A percentile compares a stretch with the other conserved stretches of the same genome.
Evolutionary conservation across 2,113 vertebrate genomes (phyloP).

Genomic region (Solenodon paradoxus): DNA sequence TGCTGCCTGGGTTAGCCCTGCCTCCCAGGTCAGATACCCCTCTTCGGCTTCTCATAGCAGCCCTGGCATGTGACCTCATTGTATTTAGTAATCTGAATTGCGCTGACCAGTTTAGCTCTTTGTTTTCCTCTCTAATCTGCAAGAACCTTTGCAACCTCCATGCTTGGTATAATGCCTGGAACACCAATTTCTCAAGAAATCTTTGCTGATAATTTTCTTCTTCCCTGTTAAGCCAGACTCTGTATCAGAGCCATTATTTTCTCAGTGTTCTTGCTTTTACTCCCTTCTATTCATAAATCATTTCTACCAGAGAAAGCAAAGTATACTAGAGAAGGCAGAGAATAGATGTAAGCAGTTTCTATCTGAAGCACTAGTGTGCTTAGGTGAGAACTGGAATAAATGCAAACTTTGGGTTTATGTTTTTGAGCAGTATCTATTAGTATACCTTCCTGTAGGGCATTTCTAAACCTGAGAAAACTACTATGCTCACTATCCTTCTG

Average conservation of each 20-base stretch:
- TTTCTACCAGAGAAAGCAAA: not conserved
- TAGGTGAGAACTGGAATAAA: constrained; percentile 1
- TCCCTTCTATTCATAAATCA: not conserved
- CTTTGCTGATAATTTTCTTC: not conserved
- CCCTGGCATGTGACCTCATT: not conserved
- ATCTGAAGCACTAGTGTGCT: constrained; percentile 9
- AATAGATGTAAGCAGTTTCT: not conserved
- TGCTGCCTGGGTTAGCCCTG: no score
- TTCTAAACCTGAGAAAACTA: not conserved
- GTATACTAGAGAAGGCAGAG: not conserved
- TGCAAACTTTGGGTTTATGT: not conserved
- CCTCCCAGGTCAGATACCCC: not conserved
- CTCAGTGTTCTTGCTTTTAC: not conserved
- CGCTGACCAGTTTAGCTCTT: not conserved
- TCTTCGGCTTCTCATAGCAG: no score
- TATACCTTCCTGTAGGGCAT: not conserved
- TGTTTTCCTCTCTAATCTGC: not conserved
- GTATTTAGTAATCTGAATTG: not conserved
- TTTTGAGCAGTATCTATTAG: not conserved
- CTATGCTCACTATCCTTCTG: not conserved
- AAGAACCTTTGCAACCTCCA: not conserved
- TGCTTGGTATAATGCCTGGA: not conserved
- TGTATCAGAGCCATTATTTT: not conserved
- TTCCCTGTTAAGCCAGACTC: not conserved
- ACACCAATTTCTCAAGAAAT: not conserved